phyloP scores from a whole-genome alignment of 2,113 vertebrate species.

The Leptodactylus fuscus region DNA sequence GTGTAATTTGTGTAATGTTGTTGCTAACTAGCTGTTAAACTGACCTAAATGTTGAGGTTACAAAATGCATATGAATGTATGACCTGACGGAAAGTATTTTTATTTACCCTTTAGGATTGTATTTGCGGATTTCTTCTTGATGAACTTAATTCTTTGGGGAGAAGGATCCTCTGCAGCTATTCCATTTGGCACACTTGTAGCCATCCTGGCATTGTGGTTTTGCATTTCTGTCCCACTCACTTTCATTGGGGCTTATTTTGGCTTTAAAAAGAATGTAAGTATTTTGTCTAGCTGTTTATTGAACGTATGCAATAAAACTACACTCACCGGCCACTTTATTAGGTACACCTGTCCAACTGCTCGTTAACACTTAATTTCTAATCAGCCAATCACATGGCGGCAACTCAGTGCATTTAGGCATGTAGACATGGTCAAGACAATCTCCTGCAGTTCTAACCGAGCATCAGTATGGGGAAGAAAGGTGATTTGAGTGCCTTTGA shows the following conservation, averaged over 20 bases:
- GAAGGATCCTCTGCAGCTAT: slow-evolving; percentile 97
- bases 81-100: slow-evolving; percentile 25
- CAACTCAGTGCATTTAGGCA: too few relatives aligned
- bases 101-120: slow-evolving; percentile 84
- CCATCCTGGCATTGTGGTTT: slow-evolving; percentile 96
- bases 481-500: too few relatives aligned
- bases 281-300: background rate
- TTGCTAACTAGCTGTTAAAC: background rate
- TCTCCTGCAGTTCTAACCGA: too few relatives aligned
- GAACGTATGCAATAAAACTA: too few relatives aligned
- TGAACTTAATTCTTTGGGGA: slow-evolving; percentile 98
- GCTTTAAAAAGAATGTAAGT: slow-evolving; percentile 96
- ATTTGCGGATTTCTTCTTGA: slow-evolving; percentile 97
- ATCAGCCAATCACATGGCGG: too few relatives aligned
- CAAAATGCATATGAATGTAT: background rate
- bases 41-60: background rate
- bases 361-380: too few relatives aligned
- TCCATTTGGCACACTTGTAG: slow-evolving; percentile 94
- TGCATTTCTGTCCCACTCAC: slow-evolving; percentile 97
- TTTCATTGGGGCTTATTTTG: slow-evolving; percentile 94
- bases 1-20: slow-evolving; percentile 1
- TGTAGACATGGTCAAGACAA: too few relatives aligned
- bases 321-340: too few relatives aligned
- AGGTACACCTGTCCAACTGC: too few relatives aligned
- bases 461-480: too few relatives aligned